phyloP scores from a whole-genome alignment of 2,797 vertebrate genomes.

The Thunnus albacares region DNA sequence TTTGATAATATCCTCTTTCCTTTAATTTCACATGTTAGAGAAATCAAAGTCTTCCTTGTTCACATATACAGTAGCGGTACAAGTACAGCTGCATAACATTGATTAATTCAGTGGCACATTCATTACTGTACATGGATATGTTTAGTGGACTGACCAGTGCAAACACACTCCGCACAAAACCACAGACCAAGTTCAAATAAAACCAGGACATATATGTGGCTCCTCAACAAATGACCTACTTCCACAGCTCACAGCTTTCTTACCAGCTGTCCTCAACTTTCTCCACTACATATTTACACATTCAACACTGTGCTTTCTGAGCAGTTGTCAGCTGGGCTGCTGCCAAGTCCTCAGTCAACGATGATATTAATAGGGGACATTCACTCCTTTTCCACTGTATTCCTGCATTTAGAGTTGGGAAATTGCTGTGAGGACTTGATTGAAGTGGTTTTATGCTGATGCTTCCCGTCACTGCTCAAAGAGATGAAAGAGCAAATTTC shows the following conservation, averaged over 20 bases:
- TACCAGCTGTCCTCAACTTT: conserved; percentile 49
- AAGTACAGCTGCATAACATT: neutral
- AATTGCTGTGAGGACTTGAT: neutral
- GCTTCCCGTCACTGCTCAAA: neutral
- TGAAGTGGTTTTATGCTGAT: conserved; percentile 9
- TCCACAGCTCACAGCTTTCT: conserved; percentile 42
- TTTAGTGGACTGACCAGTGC: neutral
- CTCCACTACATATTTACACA: conserved; percentile 55
- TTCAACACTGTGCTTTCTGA: conserved; percentile 48
- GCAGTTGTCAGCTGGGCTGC: conserved; percentile 23
- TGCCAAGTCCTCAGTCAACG: conserved; percentile 29
- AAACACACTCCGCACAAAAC: conserved; percentile 11
- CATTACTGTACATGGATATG: neutral
- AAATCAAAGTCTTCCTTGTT: neutral
- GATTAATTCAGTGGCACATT: neutral
- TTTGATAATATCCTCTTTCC: too few relatives aligned
- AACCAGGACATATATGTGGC: conserved; percentile 48
- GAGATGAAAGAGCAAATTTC: neutral
- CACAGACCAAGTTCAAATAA: conserved; percentile 30
- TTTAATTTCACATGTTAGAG: too few relatives aligned
- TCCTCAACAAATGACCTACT: conserved; percentile 52
- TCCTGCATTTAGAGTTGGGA: conserved; percentile 10
- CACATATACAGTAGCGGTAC: neutral
- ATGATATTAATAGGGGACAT: neutral
- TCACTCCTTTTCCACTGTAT: conserved; percentile 13